Percentiles rank a stretch among this genome's conserved stretches.
Conservation (phyloP, 2,888 invertebrate genomes). For the Carpatolechia fugitivella region DNA sequence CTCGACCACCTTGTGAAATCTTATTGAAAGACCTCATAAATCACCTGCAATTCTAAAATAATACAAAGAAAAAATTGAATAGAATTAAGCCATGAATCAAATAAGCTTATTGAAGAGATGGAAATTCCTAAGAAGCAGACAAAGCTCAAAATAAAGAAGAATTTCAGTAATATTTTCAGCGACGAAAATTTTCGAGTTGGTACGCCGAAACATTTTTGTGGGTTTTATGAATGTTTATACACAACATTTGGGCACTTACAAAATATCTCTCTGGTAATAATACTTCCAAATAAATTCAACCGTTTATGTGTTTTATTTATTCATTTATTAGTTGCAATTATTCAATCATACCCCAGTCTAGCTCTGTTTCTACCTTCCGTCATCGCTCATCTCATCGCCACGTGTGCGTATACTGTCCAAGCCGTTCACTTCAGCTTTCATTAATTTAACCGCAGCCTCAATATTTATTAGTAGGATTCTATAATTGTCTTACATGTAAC, state of each 20-base stretch:
- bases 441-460: background rate
- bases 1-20: slow-evolving; percentile 10
- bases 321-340: too few species aligned
- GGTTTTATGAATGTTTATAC: background rate
- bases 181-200: slow-evolving; percentile 7
- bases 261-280: background rate
- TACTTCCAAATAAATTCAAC: too few species aligned
- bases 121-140: slow-evolving; percentile 5
- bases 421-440: too few species aligned
- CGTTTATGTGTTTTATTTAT: too few species aligned
- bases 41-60: slow-evolving; percentile 1
- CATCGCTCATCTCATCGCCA: too few species aligned
- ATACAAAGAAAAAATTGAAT: background rate
- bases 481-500: background rate
- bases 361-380: too few species aligned
- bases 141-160: background rate
- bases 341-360: too few species aligned
- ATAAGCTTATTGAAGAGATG: slow-evolving; percentile 6
- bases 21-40: slow-evolving; percentile 17
- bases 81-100: slow-evolving; percentile 5
- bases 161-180: background rate
- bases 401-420: too few species aligned
- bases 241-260: background rate
- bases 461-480: background rate
- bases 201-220: background rate